A percentile compares a stretch with the other conserved stretches of the same genome.
phyloP scores from a whole-genome alignment of 2,113 vertebrate genomes.

The Strix uralensis region DNA sequence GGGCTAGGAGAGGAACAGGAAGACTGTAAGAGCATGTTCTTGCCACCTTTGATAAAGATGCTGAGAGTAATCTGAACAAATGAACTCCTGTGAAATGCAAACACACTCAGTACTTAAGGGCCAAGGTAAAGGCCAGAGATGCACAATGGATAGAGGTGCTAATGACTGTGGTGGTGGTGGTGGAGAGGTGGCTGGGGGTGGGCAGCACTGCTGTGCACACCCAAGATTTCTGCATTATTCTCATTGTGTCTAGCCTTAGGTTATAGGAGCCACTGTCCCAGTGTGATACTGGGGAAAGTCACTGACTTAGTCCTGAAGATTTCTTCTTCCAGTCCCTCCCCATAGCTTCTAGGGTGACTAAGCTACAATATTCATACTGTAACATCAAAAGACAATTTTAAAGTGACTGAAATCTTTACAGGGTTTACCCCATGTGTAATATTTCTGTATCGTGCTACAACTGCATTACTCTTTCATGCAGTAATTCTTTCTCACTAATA shows the following conservation, averaged over 20 bases:
- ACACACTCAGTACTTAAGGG: background rate
- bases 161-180: accelerated
- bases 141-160: accelerated
- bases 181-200: accelerated
- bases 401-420: background rate
- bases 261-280: background rate
- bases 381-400: background rate
- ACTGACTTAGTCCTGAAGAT: background rate
- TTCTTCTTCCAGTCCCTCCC: background rate
- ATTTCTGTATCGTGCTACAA: background rate
- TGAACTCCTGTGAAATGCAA: background rate
- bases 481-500: background rate
- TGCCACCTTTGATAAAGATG: background rate
- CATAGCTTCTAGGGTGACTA: background rate
- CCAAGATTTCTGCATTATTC: background rate
- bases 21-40: background rate
- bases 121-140: background rate
- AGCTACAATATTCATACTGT: background rate
- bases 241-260: accelerated
- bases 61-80: background rate
- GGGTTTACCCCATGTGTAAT: accelerated
- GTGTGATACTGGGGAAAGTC: background rate
- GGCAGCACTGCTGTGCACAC: background rate
- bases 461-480: background rate
- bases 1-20: background rate